Evolutionary conservation across 2,888 invertebrate species (phyloP), one percentile per base, ranked within the genome.

Genomic region (Drosophila prolongata): DNA sequence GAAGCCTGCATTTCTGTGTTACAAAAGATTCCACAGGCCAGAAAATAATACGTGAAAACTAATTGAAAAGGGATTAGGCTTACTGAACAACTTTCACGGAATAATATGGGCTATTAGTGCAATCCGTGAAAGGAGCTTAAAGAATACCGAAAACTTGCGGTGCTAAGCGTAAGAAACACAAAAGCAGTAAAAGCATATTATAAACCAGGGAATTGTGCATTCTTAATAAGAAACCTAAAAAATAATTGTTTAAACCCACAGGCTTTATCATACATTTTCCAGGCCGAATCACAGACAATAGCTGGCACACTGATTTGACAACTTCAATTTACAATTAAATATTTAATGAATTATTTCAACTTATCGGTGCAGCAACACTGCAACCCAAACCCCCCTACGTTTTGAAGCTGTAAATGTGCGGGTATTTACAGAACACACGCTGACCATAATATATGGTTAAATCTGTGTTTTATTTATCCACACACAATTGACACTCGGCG

Each of bases 381-480:
- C 5, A n/a, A 3, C n/a, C 5, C 37, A 6, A 6, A 14, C 10
- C 16, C 19, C 24, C 9, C 14, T 13, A 8, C 2, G 24, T 42
- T 38, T 50, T 11, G 27, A 30, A 19, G 30, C 66, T 57, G 58
- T 53, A 54, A 67, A 75, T 73, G 50, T 66, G 67, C 54, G 58
- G 50, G 55, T 43, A 70, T 61, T 71, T 72, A 44, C 54, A 54
- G 9, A 30, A n/a, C 37, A 62, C 57, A 64, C 59, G 47, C 55
- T 52, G 37, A 58, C 65, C 53, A 73, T 73, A 67, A 73, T 66
- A 72, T 75, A 72, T 74, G 59, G 46, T 60, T 70, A 56, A 82
- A 88, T 82, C 86, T 83, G 80, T 70, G 69, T 65, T 69, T 65
- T 70, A 77, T 82, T 86, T 82, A 68, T 82, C 64, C 77, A 72